Conservation (phyloP, 1,140 invertebrate genomes). For the Hirudo medicinalis region DNA sequence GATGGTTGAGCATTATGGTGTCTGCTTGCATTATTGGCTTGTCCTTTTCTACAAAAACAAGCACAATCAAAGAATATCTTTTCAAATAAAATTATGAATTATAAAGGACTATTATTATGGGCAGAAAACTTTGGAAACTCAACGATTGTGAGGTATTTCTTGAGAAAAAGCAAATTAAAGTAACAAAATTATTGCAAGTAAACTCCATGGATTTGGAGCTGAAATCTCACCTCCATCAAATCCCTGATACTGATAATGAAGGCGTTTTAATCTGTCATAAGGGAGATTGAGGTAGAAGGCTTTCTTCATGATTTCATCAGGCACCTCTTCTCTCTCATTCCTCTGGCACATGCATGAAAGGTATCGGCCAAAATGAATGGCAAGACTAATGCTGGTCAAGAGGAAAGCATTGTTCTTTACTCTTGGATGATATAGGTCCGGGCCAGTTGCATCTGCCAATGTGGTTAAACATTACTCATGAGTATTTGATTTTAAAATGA, state of each 20-base stretch:
- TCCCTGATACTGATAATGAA: constrained; percentile 21
- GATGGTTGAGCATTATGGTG: constrained; percentile 24
- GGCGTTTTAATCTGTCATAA: constrained; percentile 22
- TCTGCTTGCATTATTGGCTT: constrained; percentile 19
- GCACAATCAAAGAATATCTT: neutral
- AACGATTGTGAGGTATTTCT: too few relatives aligned
- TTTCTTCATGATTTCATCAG: constrained; percentile 22
- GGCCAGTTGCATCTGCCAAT: constrained; percentile 22
- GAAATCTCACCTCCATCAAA: constrained; percentile 17
- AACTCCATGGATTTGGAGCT: neutral
- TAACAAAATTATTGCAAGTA: neutral
- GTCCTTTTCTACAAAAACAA: constrained; percentile 5
- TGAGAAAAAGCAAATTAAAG: neutral
- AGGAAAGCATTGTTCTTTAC: constrained; percentile 24
- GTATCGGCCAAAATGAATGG: constrained; percentile 23
- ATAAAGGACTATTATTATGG: too few relatives aligned
- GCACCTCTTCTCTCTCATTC: constrained; percentile 23
- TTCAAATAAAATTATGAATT: neutral
- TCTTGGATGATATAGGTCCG: constrained; percentile 20
- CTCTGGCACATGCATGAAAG: constrained; percentile 22
- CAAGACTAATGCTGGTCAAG: constrained; percentile 9
- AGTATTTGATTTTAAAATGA: too few relatives aligned
- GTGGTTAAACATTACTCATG: neutral
- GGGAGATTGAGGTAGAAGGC: constrained; percentile 23
- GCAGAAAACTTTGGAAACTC: too few relatives aligned